These are phyloP conservation scores for Aphis gossypii DNA, from an alignment of 1,140 invertebrate genomes.

Conservation along the genomic window DNA sequence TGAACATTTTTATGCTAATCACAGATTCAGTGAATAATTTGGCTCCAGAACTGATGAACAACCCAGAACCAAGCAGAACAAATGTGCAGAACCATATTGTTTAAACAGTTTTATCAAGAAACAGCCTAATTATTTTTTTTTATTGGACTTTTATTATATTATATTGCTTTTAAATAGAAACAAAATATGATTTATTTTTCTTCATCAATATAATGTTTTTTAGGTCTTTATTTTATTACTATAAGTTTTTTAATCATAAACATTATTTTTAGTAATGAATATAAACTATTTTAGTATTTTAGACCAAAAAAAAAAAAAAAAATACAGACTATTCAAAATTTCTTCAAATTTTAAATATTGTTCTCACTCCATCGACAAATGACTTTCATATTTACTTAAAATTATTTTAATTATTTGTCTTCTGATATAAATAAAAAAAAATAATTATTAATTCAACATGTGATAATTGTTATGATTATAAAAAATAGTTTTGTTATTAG, in stretches of 20 bases:
- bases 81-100: constrained; percentile 43
- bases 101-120: neutral
- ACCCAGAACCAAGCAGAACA: neutral
- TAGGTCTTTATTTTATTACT: neutral
- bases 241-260: neutral
- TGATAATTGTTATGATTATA: constrained; percentile 52
- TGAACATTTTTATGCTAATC: neutral
- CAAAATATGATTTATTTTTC: constrained; percentile 12
- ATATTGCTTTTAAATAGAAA: constrained; percentile 7
- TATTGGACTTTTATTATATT: constrained; percentile 16
- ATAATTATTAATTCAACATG: constrained; percentile 30
- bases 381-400: neutral
- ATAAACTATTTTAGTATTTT: neutral
- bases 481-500: constrained; percentile 28
- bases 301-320: neutral
- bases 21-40: constrained; percentile 17
- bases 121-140: neutral
- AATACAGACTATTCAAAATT: neutral
- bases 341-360: neutral
- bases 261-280: neutral
- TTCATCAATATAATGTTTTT: neutral
- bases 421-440: neutral
- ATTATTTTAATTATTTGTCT: neutral
- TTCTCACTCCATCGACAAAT: neutral
- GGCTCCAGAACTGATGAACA: constrained; percentile 4